These are phyloP conservation scores for Holothuria glaberrima DNA, from an alignment of 35 echinoderm and acorn worm genomes.

Conservation along the genomic window DNA sequence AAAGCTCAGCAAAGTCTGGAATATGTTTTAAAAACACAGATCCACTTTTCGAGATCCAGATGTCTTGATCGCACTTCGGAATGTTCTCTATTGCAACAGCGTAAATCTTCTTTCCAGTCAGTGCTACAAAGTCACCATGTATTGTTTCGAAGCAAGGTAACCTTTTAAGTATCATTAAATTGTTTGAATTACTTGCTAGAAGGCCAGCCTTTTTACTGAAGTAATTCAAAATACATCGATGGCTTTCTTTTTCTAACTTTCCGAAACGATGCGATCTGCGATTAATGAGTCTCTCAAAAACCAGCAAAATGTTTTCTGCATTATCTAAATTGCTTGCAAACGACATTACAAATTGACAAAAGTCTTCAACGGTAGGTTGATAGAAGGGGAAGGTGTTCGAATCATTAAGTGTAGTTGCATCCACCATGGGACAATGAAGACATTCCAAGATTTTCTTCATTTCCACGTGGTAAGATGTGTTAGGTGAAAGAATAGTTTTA, in stretches of 20 bases:
- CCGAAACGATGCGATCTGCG: neutral
- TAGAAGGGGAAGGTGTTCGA: too few species aligned
- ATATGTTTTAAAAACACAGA: conserved; percentile 4
- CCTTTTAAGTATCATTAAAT: neutral
- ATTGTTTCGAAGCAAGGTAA: conserved; percentile 43
- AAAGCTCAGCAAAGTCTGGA: neutral
- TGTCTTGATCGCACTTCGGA: conserved; percentile 35
- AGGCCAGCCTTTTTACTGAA: neutral
- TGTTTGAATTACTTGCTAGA: neutral
- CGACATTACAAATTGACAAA: neutral
- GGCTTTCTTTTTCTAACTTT: neutral
- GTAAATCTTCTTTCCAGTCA: neutral
- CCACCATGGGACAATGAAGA: too few species aligned
- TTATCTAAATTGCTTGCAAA: conserved; percentile 10
- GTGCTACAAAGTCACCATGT: neutral
- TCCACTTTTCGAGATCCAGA: neutral
- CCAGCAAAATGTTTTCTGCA: neutral
- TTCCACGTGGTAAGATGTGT: too few species aligned
- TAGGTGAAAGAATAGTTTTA: conserved; percentile 4
- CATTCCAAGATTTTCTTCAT: too few species aligned
- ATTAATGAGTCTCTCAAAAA: neutral
- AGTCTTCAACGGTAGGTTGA: neutral
- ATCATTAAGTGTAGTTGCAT: too few species aligned
- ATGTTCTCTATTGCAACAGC: conserved; percentile 2
- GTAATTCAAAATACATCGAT: neutral